These are phyloP conservation scores for Nycteola revayana DNA, from an alignment of 2,888 invertebrate genomes.

Conservation along the genomic window DNA sequence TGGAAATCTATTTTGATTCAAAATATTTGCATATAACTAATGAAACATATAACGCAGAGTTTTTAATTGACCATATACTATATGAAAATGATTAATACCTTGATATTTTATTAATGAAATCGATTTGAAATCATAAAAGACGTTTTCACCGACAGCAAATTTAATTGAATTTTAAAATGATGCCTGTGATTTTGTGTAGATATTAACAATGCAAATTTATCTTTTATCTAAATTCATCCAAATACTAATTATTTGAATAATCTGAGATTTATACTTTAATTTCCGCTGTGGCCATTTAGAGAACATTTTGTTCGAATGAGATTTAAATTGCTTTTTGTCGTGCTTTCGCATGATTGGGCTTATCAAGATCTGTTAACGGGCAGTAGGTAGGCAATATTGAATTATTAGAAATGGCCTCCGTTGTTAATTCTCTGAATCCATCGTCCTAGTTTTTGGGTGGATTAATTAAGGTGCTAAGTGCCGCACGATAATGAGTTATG, in stretches of 20 bases:
- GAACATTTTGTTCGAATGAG: constrained; percentile 47
- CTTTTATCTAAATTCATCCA: constrained; percentile 52
- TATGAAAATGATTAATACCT: too few relatives aligned
- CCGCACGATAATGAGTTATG: too few relatives aligned
- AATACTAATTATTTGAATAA: constrained; percentile 60
- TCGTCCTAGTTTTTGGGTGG: constrained; percentile 5
- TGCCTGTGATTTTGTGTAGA: constrained; percentile 32
- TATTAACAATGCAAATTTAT: constrained; percentile 54
- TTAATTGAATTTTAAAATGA: constrained; percentile 48
- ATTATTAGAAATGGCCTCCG: constrained; percentile 18
- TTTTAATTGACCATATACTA: too few relatives aligned
- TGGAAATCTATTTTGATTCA: too few relatives aligned
- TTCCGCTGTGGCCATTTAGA: constrained; percentile 49
- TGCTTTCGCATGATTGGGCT: constrained; percentile 48
- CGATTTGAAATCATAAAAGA: too few relatives aligned
- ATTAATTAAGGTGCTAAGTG: constrained; percentile 5
- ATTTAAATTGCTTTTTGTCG: constrained; percentile 62
- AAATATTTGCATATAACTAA: too few relatives aligned
- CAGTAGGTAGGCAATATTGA: constrained; percentile 21
- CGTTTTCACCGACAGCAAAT: too few relatives aligned
- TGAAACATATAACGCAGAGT: too few relatives aligned
- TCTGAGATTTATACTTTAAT: constrained; percentile 55
- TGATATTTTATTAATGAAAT: too few relatives aligned
- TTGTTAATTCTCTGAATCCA: constrained; percentile 8
- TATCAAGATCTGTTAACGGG: constrained; percentile 42